Evolutionary conservation across 2,888 invertebrate genomes (phyloP).

Genomic region (Acleris sparsana): DNA sequence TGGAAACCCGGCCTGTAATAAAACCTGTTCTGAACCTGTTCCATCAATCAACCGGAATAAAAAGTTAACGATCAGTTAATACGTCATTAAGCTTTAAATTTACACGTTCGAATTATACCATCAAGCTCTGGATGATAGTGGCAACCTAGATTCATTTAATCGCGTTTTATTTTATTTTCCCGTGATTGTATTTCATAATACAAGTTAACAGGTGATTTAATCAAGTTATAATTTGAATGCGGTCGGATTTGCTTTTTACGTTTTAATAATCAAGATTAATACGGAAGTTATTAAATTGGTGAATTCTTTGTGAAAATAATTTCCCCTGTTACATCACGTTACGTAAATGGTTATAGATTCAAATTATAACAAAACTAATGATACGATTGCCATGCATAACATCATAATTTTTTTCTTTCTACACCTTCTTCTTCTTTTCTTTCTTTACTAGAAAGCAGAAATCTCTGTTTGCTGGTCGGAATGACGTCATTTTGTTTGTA

Average conservation of each 20-base stretch:
- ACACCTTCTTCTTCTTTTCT: no score
- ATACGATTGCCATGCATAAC: no score
- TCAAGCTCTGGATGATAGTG: conserved; percentile 3
- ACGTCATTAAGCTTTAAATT: conserved; percentile 57
- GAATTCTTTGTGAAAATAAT: conserved; percentile 16
- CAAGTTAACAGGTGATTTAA: background rate
- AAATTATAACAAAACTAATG: conserved; percentile 3
- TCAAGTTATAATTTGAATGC: background rate
- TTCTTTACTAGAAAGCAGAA: no score
- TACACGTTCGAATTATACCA: conserved; percentile 38
- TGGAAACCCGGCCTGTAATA: conserved; percentile 42
- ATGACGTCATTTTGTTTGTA: no score
- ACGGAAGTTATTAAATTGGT: conserved; percentile 23
- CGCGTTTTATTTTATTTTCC: background rate
- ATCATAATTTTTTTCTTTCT: no score
- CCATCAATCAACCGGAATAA: conserved; percentile 68
- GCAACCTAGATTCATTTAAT: background rate
- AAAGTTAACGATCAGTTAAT: conserved; percentile 67
- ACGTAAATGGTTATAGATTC: conserved; percentile 8
- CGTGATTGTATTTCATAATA: background rate
- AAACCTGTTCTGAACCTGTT: conserved; percentile 64
- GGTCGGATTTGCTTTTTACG: no score
- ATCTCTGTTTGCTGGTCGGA: no score
- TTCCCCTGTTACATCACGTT: conserved; percentile 20
- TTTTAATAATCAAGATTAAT: background rate